A percentile compares a stretch with the other conserved stretches of the same genome.
Evolutionary conservation across 2,113 vertebrate species (phyloP).

Genomic region (Microcebus tavaratra): DNA sequence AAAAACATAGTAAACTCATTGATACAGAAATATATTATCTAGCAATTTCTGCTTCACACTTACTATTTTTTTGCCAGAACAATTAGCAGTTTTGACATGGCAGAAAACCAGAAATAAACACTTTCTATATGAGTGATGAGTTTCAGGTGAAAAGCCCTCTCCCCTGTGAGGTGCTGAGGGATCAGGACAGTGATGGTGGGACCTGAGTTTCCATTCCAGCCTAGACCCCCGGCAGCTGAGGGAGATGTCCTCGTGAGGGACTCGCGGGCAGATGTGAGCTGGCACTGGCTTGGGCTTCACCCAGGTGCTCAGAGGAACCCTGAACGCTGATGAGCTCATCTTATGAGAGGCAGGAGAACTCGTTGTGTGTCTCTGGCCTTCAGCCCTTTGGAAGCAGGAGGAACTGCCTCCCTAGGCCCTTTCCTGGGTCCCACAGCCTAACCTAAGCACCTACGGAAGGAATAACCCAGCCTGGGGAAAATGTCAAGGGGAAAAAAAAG

Average conservation of each 20-base stretch:
- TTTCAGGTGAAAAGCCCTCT: too few relatives aligned
- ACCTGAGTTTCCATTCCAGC: neutral
- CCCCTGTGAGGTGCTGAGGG: neutral
- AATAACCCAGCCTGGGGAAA: neutral
- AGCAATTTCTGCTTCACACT: neutral
- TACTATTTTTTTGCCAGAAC: neutral
- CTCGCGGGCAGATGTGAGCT: neutral
- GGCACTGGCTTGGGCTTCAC: neutral
- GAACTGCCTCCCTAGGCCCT: neutral
- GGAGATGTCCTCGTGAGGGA: neutral
- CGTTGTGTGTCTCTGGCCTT: neutral
- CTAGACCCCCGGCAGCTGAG: neutral
- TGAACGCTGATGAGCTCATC: neutral
- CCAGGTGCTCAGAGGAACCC: neutral
- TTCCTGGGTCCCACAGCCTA: neutral
- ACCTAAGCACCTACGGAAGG: neutral
- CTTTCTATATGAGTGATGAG: neutral
- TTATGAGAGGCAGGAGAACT: neutral
- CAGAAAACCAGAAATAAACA: neutral
- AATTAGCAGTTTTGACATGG: neutral
- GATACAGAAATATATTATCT: neutral
- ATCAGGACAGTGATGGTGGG: too few relatives aligned
- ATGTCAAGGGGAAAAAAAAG: neutral
- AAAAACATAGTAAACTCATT: neutral
- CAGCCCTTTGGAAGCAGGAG: neutral